phyloP scores from a whole-genome alignment of 2,113 vertebrate species.

The Eretmochelys imbricata region DNA sequence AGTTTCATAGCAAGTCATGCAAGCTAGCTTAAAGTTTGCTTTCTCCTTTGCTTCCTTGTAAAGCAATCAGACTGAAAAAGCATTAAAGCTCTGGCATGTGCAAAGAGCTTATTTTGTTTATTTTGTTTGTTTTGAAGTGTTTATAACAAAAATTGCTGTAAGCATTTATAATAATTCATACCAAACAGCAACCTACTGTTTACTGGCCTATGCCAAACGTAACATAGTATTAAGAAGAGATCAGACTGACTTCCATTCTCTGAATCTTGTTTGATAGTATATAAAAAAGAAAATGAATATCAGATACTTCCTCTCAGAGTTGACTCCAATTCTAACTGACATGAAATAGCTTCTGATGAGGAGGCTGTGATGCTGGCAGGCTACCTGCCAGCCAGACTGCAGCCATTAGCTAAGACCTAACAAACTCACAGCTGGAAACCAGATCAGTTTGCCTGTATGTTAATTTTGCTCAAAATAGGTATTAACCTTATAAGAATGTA shows the following conservation, averaged over 20 bases:
- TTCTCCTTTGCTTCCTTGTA: neutral
- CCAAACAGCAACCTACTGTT: neutral
- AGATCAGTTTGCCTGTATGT: neutral
- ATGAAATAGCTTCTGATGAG: neutral
- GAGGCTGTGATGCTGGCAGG: neutral
- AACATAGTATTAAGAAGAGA: neutral
- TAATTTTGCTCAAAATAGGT: neutral
- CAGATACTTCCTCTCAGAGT: neutral
- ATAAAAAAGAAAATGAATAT: neutral
- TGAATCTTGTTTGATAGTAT: neutral
- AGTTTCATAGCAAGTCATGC: neutral
- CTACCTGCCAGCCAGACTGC: neutral
- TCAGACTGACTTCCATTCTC: neutral
- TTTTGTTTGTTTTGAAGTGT: neutral
- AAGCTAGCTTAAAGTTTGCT: neutral
- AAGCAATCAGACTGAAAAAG: neutral
- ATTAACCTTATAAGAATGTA: neutral
- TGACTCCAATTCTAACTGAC: neutral
- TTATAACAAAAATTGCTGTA: neutral
- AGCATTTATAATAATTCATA: neutral
- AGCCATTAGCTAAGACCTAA: neutral
- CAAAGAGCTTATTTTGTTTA: neutral
- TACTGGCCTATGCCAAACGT: neutral
- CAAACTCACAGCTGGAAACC: neutral
- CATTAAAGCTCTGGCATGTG: neutral